Evolutionary conservation across 2,113 vertebrate genomes (phyloP), one percentile per base, ranked within the genome.

Genomic region (Xiphorhynchus elegans): DNA sequence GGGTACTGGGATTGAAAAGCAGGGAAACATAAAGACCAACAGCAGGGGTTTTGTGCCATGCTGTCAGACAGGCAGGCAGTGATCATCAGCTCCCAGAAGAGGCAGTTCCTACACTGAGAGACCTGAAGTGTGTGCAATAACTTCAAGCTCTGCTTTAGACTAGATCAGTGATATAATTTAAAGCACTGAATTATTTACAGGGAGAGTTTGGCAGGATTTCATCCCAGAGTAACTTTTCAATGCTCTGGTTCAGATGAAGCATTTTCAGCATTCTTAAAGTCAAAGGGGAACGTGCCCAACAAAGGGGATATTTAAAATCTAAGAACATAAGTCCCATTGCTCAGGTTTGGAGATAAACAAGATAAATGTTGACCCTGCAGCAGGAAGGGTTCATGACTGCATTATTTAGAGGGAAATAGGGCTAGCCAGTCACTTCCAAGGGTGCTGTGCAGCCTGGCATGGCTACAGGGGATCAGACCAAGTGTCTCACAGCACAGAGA

Each of bases 311-410:
- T 86, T 76, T 35, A 39, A 68, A 59, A 69, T 52, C 60, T 17
- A 70, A 40, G 56, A 74, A 58, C 86, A 55, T 72, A 70, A 72
- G 58, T 70, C 24, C 77, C 29, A 28, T 69, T 85, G 40, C 63
- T 83, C 25, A 49, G 4, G 78, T 60, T 37, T 24, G 58, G 92
- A 72, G 52, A 93, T 66, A 89, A 96, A 86, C 47, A 87, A 89
- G 80, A 84, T 39, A 85, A 96, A 89, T 69, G 52, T 52, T 73
- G 84, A 76, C 72, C 83, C 60, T 72, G 77, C 37, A 89, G 87
- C 77, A 82, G 58, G 68, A 53, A 70, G 92, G 31, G 84, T 75
- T 91, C 62, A 53, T 47, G 47, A 58, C 50, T 89, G 68, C 73
- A 49, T 49, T 73, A 52, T 7, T 89, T 64, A 63, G 74, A 91